phyloP scores from a whole-genome alignment of 2,797 vertebrate genomes.

The Enteromius afrohamiltoni region DNA sequence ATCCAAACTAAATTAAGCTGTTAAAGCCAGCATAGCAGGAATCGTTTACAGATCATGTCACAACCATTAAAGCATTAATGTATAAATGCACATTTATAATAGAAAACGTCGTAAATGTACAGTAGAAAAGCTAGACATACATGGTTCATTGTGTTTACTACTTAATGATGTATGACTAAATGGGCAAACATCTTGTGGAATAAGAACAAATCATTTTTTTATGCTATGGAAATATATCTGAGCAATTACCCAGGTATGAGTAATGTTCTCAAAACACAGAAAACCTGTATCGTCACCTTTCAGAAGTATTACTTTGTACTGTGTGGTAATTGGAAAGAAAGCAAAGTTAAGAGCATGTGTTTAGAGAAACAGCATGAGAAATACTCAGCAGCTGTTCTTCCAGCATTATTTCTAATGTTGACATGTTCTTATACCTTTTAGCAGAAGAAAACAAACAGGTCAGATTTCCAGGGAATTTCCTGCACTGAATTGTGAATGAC shows the following conservation, averaged over 20 bases:
- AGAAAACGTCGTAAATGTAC: background rate
- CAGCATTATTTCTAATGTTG: background rate
- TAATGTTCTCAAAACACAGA: conserved; percentile 1
- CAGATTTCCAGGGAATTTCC: background rate
- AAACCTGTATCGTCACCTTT: background rate
- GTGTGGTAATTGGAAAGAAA: background rate
- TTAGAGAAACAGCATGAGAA: background rate
- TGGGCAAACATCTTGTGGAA: background rate
- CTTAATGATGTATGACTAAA: background rate
- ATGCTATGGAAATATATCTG: background rate
- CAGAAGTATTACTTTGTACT: background rate
- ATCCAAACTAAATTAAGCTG: background rate
- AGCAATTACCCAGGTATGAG: background rate
- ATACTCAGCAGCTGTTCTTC: background rate
- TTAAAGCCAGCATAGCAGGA: background rate
- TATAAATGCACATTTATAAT: background rate
- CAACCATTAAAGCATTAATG: too few relatives aligned
- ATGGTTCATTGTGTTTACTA: background rate
- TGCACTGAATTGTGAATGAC: background rate
- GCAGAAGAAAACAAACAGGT: background rate
- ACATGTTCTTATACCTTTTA: conserved; percentile 1
- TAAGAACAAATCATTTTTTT: background rate
- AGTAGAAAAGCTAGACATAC: background rate
- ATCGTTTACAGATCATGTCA: background rate
- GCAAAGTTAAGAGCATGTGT: background rate